A percentile compares a stretch with the other conserved stretches of the same genome.
Evolutionary conservation across 2,888 invertebrate species (phyloP).

Genomic region (Eurois occulta): DNA sequence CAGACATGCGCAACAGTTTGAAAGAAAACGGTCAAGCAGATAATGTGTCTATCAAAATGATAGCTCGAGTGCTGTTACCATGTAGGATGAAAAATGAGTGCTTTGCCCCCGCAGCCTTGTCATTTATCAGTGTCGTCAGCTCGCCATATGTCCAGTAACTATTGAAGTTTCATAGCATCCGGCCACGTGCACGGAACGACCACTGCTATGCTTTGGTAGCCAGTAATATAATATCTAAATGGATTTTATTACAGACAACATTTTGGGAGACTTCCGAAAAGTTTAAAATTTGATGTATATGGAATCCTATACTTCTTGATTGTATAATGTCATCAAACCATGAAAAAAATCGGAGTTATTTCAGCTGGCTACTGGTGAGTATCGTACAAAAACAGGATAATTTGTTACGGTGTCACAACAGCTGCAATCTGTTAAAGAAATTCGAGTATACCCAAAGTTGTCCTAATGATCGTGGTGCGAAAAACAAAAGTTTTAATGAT

Average conservation of each 20-base stretch:
- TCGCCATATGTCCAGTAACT: conserved; percentile 61
- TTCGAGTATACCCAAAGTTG: conserved; percentile 36
- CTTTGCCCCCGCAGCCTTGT: conserved; percentile 65
- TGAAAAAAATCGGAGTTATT: neutral
- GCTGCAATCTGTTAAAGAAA: conserved; percentile 39
- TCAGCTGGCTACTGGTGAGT: neutral
- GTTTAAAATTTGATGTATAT: conserved; percentile 15
- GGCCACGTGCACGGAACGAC: conserved; percentile 65
- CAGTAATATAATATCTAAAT: conserved; percentile 39
- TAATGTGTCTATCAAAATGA: conserved; percentile 38
- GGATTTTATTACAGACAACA: conserved; percentile 33
- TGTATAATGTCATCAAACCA: neutral
- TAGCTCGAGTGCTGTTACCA: conserved; percentile 54
- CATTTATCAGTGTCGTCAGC: conserved; percentile 64
- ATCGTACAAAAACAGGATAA: conserved; percentile 25
- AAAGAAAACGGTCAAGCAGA: conserved; percentile 13
- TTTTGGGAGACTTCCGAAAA: conserved; percentile 37
- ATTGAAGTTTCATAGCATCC: conserved; percentile 67
- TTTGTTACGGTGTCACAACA: conserved; percentile 36
- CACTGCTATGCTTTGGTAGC: conserved; percentile 36
- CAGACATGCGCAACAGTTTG: conserved; percentile 6
- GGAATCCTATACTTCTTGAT: neutral
- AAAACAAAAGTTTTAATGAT: conserved; percentile 55
- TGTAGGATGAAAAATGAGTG: conserved; percentile 49
- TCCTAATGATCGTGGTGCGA: conserved; percentile 41